A percentile compares a stretch with the other conserved stretches of the same genome.
phyloP scores from a whole-genome alignment of 2,113 vertebrate genomes.

The Telmatochromis brichardi region DNA sequence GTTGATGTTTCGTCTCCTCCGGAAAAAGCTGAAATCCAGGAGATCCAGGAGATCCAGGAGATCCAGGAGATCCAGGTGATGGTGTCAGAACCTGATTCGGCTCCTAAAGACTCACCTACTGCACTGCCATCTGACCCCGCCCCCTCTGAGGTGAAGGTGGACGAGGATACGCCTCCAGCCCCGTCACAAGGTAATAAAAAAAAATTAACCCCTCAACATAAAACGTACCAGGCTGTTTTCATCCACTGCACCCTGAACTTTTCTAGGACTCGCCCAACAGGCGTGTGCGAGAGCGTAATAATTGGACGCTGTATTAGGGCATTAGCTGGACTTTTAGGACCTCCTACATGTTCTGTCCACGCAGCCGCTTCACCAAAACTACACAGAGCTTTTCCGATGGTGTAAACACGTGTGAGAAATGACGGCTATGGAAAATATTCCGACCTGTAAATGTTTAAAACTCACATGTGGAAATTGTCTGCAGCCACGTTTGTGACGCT shows the following conservation, averaged over 20 bases:
- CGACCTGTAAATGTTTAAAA: neutral
- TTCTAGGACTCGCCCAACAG: neutral
- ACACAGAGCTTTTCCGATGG: neutral
- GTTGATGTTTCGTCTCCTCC: neutral
- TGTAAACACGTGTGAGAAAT: neutral
- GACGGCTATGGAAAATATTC: neutral
- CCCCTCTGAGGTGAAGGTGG: neutral
- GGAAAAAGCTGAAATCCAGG: neutral
- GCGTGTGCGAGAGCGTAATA: neutral
- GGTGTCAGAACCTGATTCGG: neutral
- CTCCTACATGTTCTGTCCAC: neutral
- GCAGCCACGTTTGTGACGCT: neutral
- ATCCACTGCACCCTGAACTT: neutral
- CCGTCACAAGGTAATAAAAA: slow-evolving; percentile 2
- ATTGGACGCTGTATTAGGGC: fast-evolving
- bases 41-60: neutral
- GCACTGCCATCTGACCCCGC: neutral
- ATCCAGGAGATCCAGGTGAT: neutral
- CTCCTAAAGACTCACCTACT: neutral
- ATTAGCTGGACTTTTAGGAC: neutral
- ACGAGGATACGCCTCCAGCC: neutral
- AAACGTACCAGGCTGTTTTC: neutral
- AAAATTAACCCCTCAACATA: neutral
- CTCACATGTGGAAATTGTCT: neutral
- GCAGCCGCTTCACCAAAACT: neutral